Evolutionary conservation across 2,113 vertebrate species (phyloP), one percentile per base, ranked within the genome.

Genomic region (Amphiprion ocellaris): DNA sequence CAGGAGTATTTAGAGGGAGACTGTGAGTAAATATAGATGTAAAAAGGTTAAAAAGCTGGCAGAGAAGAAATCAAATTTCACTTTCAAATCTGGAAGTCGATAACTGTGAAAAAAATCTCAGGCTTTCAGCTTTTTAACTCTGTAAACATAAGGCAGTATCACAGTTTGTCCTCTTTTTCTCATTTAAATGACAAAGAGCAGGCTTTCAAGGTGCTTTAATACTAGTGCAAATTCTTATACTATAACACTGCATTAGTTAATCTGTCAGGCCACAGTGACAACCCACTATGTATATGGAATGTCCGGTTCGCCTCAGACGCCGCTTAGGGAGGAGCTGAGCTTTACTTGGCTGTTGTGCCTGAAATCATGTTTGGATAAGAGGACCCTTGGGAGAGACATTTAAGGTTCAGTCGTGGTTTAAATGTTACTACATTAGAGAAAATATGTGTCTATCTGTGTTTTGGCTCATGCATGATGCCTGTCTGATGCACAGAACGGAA

Each of bases 211-310:
- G 10, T 1, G 19, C 55, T 26, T 73, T 33, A 64, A 41, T 58
- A 7, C 33, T 56, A 59, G 10, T 72, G 44, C 69, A 44, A 44
- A 71, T 26, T 33, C 3, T 12, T 59, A 74, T 69, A 49, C 69
- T 58, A 8, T 54, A 74, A 65, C 37, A 30, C n/a, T 76, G 68
- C 74, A 85, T 86, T 74, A 63, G 67, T 79, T 85, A 80, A 93
- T 95, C 88, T 91, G 75, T 61, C 68, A 67, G 72, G 61, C 79
- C 33, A 79, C 46, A 76, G 81, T 89, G 90, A 85, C 33, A 87
- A 82, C 80, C 93, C 92, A 89, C 89, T 85, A 86, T 90, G 87
- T 90, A 92, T 91, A 67, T 84, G 87, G 92, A 95, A 94, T 85
- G 89, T 91, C 90, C 91, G 85, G 83, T 87, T 88, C 91, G 92